Percentiles rank a stretch among this genome's conserved stretches.
Conservation (phyloP, 2,113 vertebrate species). For the Gavia stellata region DNA sequence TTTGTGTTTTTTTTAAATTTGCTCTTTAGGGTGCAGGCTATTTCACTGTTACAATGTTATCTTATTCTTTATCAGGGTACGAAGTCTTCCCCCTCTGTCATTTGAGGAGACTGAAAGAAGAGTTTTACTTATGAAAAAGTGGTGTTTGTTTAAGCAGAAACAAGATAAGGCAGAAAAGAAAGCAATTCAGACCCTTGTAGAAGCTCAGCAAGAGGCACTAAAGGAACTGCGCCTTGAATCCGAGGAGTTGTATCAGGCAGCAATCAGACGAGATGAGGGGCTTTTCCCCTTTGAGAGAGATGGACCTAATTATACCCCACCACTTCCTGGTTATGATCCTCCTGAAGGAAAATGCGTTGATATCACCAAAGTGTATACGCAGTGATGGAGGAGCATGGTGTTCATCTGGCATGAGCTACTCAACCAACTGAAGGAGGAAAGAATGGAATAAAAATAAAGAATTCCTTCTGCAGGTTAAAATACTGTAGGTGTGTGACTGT, state of each 20-base stretch:
- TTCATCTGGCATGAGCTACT: neutral
- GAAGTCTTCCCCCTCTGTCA: slow-evolving; percentile 62
- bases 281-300: slow-evolving; percentile 83
- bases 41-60: rapidly evolving
- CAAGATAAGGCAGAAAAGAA: slow-evolving; percentile 80
- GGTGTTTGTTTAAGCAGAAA: slow-evolving; percentile 81
- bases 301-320: slow-evolving; percentile 82
- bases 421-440: rapidly evolving
- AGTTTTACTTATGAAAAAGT: slow-evolving; percentile 85
- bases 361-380: slow-evolving; percentile 85
- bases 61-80: slow-evolving; percentile 66
- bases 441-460: neutral
- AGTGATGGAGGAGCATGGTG: slow-evolving; percentile 41
- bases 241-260: slow-evolving; percentile 82
- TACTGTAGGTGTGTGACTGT: neutral
- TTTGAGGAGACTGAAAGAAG: slow-evolving; percentile 83
- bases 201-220: slow-evolving; percentile 85
- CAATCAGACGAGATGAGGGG: slow-evolving; percentile 73
- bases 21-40: neutral
- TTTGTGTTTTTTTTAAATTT: neutral
- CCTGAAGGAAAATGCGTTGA: slow-evolving; percentile 89
- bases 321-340: slow-evolving; percentile 76
- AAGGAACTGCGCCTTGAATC: slow-evolving; percentile 83
- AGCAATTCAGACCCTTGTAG: slow-evolving; percentile 68
- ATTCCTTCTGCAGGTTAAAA: neutral